phyloP scores from a whole-genome alignment of 2,113 vertebrate genomes.

The Lipophrys pholis region DNA sequence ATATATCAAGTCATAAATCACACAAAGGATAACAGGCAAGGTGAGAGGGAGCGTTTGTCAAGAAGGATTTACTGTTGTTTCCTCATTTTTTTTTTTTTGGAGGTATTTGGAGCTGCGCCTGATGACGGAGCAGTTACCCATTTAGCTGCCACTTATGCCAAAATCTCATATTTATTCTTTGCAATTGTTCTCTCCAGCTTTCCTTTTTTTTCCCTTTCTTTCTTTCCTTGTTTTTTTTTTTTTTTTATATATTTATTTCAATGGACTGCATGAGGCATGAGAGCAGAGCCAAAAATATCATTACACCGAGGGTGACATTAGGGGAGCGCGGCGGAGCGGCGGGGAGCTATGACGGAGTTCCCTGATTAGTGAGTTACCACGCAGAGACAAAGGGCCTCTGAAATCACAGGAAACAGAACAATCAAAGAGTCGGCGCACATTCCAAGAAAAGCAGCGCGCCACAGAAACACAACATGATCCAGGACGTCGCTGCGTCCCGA shows the following conservation, averaged over 20 bases:
- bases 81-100: not conserved
- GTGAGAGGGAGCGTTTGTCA: constrained; percentile 31
- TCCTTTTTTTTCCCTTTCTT: constrained; percentile 35
- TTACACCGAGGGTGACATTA: constrained; percentile 67
- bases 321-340: constrained; percentile 46
- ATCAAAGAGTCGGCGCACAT: constrained; percentile 79
- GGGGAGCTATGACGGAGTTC: constrained; percentile 78
- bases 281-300: constrained; percentile 79
- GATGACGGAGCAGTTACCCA: constrained; percentile 34
- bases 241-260: constrained; percentile 12
- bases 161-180: constrained; percentile 60
- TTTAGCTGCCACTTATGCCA: constrained; percentile 44
- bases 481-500: constrained; percentile 57
- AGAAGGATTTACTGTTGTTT: constrained; percentile 18
- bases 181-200: constrained; percentile 57
- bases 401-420: constrained; percentile 84
- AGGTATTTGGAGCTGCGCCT: constrained; percentile 32
- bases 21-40: constrained; percentile 13
- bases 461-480: constrained; percentile 75
- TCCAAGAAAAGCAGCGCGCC: constrained; percentile 82
- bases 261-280: constrained; percentile 62
- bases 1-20: constrained; percentile 51
- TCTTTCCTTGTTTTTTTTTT: constrained; percentile 37
- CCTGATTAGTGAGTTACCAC: constrained; percentile 78
- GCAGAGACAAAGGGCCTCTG: constrained; percentile 80